These are phyloP conservation scores for Arrhopalites spinosus DNA, from an alignment of 2,888 invertebrate genomes.

Conservation along the genomic window DNA sequence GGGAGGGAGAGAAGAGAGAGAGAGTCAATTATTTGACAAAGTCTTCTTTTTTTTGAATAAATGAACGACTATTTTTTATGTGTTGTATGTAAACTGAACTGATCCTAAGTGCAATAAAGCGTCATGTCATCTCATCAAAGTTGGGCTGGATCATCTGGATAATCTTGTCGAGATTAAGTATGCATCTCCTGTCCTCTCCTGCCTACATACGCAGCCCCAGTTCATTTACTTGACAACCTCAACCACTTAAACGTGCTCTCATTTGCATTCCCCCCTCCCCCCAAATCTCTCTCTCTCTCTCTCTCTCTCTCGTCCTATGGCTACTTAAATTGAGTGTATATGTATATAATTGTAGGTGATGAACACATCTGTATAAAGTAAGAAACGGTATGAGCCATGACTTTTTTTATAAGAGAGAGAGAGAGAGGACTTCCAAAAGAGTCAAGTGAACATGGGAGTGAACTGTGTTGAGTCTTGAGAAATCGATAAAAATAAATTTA, in stretches of 20 bases:
- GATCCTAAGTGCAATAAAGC: conserved; percentile 5
- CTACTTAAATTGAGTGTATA: no score
- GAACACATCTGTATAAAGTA: background rate
- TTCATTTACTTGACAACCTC: background rate
- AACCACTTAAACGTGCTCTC: no score
- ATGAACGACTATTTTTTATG: no score
- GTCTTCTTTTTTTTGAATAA: no score
- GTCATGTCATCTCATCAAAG: conserved; percentile 16
- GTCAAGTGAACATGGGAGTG: background rate
- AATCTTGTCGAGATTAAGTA: conserved; percentile 3
- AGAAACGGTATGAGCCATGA: no score
- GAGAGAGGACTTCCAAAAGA: background rate
- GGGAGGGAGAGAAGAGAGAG: no score
- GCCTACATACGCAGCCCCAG: background rate
- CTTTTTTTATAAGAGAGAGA: no score
- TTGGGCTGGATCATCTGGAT: conserved; percentile 8
- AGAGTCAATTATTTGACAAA: no score
- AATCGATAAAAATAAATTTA: conserved; percentile 10
- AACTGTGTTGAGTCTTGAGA: background rate
- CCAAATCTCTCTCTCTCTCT: background rate
- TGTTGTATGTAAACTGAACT: no score
- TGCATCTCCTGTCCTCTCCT: background rate
- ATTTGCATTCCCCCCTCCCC: background rate
- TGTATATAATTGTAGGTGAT: background rate
- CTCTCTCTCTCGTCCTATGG: background rate